These are phyloP conservation scores for Danaus melanippus DNA, from an alignment of 1,140 invertebrate genomes.

Conservation along the genomic window DNA sequence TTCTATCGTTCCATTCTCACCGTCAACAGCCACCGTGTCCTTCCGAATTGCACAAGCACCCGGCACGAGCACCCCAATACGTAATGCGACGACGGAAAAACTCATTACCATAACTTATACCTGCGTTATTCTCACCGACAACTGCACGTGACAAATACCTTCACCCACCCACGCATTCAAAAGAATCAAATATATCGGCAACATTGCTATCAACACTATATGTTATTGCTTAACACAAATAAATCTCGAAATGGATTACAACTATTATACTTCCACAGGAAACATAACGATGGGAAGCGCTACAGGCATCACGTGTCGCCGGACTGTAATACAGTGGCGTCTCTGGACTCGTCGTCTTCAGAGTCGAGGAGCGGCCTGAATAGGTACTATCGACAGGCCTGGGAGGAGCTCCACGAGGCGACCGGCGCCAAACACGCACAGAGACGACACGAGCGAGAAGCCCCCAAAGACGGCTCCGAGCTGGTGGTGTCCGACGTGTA, in stretches of 20 bases:
- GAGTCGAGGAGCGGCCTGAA: constrained; percentile 87
- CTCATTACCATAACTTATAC: too few relatives aligned
- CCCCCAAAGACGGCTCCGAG: constrained; percentile 85
- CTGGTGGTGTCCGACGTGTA: constrained; percentile 84
- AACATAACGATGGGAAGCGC: constrained; percentile 83
- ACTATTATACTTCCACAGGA: constrained; percentile 33
- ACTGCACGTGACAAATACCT: too few relatives aligned
- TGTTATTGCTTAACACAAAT: too few relatives aligned
- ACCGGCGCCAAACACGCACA: constrained; percentile 74
- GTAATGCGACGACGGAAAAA: too few relatives aligned
- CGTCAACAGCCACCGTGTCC: constrained; percentile 31
- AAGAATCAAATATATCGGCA: too few relatives aligned
- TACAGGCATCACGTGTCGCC: constrained; percentile 88
- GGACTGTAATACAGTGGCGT: constrained; percentile 90
- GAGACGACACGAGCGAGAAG: constrained; percentile 60
- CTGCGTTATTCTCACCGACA: too few relatives aligned
- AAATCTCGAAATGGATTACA: too few relatives aligned
- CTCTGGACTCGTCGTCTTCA: constrained; percentile 87
- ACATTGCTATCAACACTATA: too few relatives aligned
- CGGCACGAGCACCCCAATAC: constrained; percentile 10
- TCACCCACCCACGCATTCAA: too few relatives aligned
- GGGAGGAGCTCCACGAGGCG: constrained; percentile 92
- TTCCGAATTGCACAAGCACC: constrained; percentile 17
- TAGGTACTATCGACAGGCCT: constrained; percentile 88
- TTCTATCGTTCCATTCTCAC: constrained; percentile 2